Percentiles rank a stretch among this genome's conserved stretches.
phyloP scores from a whole-genome alignment of 2,113 vertebrate species.

The Oplegnathus fasciatus region DNA sequence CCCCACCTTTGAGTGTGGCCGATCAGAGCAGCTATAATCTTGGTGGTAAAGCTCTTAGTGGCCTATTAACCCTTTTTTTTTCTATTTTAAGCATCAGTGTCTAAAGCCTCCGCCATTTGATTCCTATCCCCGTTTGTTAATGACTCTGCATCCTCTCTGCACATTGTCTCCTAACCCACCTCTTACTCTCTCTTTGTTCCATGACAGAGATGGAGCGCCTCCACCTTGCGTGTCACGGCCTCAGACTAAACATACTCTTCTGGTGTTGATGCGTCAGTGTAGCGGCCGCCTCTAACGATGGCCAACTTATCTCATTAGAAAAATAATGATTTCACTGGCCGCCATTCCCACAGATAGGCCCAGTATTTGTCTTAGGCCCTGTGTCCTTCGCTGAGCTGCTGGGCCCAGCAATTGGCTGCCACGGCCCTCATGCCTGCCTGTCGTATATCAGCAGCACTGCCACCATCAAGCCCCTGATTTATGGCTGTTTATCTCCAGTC shows the following conservation, averaged over 20 bases:
- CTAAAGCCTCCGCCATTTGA: background rate
- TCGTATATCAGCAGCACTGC: conserved; percentile 82
- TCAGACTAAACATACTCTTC: conserved; percentile 84
- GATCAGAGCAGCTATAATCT: background rate
- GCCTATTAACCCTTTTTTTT: background rate
- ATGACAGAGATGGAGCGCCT: conserved; percentile 81
- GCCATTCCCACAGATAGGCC: conserved; percentile 81
- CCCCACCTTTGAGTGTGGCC: too few relatives aligned
- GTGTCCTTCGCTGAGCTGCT: conserved; percentile 55
- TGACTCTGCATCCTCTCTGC: conserved; percentile 25
- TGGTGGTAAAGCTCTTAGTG: background rate
- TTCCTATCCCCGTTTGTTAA: conserved; percentile 17
- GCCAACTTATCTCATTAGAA: conserved; percentile 83
- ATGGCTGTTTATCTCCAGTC: conserved; percentile 82
- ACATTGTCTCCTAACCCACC: conserved; percentile 16
- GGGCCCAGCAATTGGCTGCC: conserved; percentile 51
- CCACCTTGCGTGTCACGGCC: conserved; percentile 69
- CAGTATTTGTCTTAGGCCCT: conserved; percentile 78
- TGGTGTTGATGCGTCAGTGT: conserved; percentile 73
- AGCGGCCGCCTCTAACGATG: conserved; percentile 64
- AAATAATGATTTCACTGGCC: conserved; percentile 84
- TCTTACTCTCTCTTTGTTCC: conserved; percentile 42
- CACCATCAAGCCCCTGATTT: conserved; percentile 79
- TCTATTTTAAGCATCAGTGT: background rate
- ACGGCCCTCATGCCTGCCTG: conserved; percentile 72